These are phyloP conservation scores for Noctua pronuba DNA, from an alignment of 2,888 invertebrate genomes.

Conservation along the genomic window DNA sequence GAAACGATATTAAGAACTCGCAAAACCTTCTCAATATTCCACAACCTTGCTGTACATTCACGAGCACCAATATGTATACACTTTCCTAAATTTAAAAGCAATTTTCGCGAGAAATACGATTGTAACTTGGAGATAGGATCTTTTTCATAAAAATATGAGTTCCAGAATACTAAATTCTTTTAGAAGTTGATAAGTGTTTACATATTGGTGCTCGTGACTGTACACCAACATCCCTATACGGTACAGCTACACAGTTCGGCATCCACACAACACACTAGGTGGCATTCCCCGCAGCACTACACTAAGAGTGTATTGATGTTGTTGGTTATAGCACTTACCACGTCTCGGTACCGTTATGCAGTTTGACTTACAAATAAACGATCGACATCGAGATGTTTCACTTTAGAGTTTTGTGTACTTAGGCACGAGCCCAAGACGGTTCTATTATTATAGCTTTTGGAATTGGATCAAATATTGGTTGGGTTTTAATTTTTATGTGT, in stretches of 20 bases:
- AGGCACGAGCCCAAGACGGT: slow-evolving; percentile 62
- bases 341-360: slow-evolving; percentile 81
- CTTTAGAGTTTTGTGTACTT: slow-evolving; percentile 69
- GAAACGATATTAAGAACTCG: not conserved
- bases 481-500: slow-evolving; percentile 38
- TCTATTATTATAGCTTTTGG: slow-evolving; percentile 62
- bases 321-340: slow-evolving; percentile 86
- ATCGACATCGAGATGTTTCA: slow-evolving; percentile 85
- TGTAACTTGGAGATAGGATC: too few species aligned
- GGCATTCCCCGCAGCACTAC: slow-evolving; percentile 77
- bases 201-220: too few species aligned
- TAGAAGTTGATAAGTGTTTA: too few species aligned
- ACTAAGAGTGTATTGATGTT: slow-evolving; percentile 85
- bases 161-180: too few species aligned
- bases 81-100: too few species aligned
- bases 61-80: too few species aligned
- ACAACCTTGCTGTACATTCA: not conserved
- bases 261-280: slow-evolving; percentile 77
- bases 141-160: too few species aligned
- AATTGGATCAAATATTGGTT: slow-evolving; percentile 68
- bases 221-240: slow-evolving; percentile 14
- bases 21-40: not conserved
- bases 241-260: slow-evolving; percentile 33
- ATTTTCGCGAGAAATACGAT: too few species aligned
- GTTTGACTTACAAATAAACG: slow-evolving; percentile 84